phyloP scores from a whole-genome alignment of 2,888 invertebrate genomes.

The Ariolimax columbianus region DNA sequence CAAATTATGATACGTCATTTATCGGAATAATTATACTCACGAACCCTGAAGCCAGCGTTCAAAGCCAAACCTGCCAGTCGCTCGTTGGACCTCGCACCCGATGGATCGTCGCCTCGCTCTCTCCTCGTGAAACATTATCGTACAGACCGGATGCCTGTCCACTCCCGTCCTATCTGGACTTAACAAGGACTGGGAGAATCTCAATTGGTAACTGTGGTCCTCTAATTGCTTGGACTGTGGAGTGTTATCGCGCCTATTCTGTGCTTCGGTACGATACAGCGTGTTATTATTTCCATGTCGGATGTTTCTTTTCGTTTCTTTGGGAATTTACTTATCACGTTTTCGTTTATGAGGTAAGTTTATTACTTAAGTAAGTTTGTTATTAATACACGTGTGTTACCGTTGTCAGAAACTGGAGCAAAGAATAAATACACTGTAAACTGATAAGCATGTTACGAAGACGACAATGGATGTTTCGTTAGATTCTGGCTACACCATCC shows the following conservation, averaged over 20 bases:
- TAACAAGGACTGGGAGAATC: background rate
- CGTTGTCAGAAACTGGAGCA: too few species aligned
- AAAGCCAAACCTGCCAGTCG: slow-evolving; percentile 38
- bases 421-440: too few species aligned
- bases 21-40: slow-evolving; percentile 58
- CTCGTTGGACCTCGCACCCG: slow-evolving; percentile 20
- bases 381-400: too few species aligned
- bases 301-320: slow-evolving; percentile 4
- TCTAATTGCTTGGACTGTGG: background rate
- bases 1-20: slow-evolving; percentile 60
- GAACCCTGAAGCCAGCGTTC: slow-evolving; percentile 50
- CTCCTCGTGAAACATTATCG: background rate
- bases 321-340: background rate
- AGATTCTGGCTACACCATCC: too few species aligned
- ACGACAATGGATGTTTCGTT: too few species aligned
- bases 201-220: background rate
- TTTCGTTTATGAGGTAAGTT: background rate
- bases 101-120: slow-evolving; percentile 23
- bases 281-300: background rate
- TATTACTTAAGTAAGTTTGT: too few species aligned
- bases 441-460: too few species aligned
- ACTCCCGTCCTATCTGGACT: slow-evolving; percentile 14
- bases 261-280: background rate
- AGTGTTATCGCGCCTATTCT: too few species aligned
- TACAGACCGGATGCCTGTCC: slow-evolving; percentile 2